Evolutionary conservation across 1,140 invertebrate species (phyloP).

Genomic region (Bombus terrestris): DNA sequence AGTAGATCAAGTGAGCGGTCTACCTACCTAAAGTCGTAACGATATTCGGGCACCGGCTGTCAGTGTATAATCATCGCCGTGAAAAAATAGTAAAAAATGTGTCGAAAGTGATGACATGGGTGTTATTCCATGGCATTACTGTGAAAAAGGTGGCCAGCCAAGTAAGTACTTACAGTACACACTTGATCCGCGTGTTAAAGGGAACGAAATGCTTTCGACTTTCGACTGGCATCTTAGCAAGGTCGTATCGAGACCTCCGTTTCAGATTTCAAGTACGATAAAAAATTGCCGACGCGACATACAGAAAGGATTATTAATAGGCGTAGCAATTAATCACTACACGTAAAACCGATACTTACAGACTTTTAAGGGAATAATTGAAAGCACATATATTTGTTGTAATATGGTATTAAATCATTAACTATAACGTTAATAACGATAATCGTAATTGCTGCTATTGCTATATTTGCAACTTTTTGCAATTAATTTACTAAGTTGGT

Average conservation of each 20-base stretch:
- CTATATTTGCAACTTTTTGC: background rate
- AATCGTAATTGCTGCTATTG: background rate
- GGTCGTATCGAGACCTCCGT: conserved; percentile 28
- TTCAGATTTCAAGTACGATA: conserved; percentile 13
- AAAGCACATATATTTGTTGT: background rate
- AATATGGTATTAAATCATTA: background rate
- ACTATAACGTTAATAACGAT: background rate
- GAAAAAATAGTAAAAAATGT: conserved; percentile 13
- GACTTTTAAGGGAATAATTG: background rate
- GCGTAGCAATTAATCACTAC: background rate
- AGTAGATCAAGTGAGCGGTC: background rate
- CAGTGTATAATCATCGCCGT: conserved; percentile 6
- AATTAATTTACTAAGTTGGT: background rate
- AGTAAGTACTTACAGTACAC: too few relatives aligned
- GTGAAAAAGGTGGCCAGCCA: background rate
- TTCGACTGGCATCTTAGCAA: conserved; percentile 5
- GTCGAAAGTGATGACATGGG: conserved; percentile 35
- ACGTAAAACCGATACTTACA: background rate
- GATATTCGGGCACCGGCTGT: background rate
- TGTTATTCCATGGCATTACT: background rate
- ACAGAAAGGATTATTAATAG: conserved; percentile 13
- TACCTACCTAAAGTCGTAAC: background rate
- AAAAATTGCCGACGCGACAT: conserved; percentile 16
- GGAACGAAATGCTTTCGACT: conserved; percentile 3
- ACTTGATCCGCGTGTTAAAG: background rate